Evolutionary conservation across 2,888 invertebrate genomes (phyloP).

Genomic region (Cataglyphis albicans): DNA sequence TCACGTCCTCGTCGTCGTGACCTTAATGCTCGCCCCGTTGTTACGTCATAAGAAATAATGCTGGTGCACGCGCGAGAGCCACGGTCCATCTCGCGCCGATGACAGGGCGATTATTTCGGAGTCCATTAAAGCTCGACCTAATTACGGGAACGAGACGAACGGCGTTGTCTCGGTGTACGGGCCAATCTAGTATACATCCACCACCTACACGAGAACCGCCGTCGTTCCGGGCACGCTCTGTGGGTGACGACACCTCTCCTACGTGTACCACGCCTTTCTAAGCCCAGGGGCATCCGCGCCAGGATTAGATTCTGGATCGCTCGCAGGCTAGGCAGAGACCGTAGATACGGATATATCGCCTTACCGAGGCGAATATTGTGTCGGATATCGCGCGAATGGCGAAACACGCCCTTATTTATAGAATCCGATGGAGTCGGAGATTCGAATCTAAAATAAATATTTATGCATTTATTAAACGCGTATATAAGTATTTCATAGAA

Average conservation of each 20-base stretch:
- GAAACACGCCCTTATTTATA: constrained; percentile 27
- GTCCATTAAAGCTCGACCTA: constrained; percentile 67
- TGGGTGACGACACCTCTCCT: constrained; percentile 75
- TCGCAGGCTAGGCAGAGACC: constrained; percentile 63
- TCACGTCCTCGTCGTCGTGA: constrained; percentile 45
- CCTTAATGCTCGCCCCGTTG: constrained; percentile 62
- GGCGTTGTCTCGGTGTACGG: constrained; percentile 8
- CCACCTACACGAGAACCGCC: constrained; percentile 65
- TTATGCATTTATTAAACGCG: background rate
- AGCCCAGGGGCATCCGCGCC: constrained; percentile 83
- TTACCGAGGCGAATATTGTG: constrained; percentile 64
- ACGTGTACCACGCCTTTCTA: constrained; percentile 83
- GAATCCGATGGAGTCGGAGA: background rate
- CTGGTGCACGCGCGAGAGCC: background rate
- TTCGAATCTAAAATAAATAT: background rate
- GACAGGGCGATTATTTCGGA: constrained; percentile 66
- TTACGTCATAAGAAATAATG: constrained; percentile 63
- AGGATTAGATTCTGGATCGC: constrained; percentile 77
- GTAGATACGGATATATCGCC: constrained; percentile 56
- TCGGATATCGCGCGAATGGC: constrained; percentile 47
- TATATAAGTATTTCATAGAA: background rate
- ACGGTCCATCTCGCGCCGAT: constrained; percentile 42
- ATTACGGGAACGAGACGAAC: constrained; percentile 54
- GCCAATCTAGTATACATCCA: constrained; percentile 58
- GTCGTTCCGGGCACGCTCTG: constrained; percentile 56